phyloP scores from a whole-genome alignment of 2,888 invertebrate genomes.

The Thereva nobilitata region DNA sequence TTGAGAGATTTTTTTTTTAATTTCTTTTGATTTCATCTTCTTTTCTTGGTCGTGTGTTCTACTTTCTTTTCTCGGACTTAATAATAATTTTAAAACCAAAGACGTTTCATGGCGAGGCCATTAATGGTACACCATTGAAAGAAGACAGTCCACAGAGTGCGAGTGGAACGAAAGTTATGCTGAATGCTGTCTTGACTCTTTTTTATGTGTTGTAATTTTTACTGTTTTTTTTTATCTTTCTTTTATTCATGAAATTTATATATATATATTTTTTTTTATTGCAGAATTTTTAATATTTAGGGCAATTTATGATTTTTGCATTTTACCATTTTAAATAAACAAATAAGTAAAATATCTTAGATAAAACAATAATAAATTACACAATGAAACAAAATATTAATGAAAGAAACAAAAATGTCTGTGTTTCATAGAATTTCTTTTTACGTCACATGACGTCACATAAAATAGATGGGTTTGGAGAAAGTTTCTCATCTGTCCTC shows the following conservation, averaged over 20 bases:
- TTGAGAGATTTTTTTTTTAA: conserved; percentile 1
- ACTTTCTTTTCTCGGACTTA: conserved; percentile 33
- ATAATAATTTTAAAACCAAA: conserved; percentile 26
- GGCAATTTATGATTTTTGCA: too few species aligned
- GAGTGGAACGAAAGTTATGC: not conserved
- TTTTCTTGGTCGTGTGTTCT: conserved; percentile 29
- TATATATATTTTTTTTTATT: too few species aligned
- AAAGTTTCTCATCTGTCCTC: conserved; percentile 25
- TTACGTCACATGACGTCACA: conserved; percentile 25
- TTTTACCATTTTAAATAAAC: too few species aligned
- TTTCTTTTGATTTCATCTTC: conserved; percentile 28
- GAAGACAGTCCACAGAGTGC: not conserved
- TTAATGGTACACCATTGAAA: conserved; percentile 12
- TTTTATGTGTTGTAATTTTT: conserved; percentile 5
- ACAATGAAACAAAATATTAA: too few species aligned
- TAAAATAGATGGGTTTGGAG: conserved; percentile 26
- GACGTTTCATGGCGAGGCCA: conserved; percentile 19
- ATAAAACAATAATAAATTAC: too few species aligned
- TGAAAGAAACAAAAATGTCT: too few species aligned
- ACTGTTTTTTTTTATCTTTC: not conserved
- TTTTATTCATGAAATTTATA: too few species aligned
- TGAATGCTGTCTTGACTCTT: not conserved
- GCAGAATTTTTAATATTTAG: too few species aligned
- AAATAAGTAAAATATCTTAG: too few species aligned
- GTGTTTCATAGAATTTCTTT: conserved; percentile 19